Percentiles rank a stretch among this genome's conserved stretches.
Conservation (phyloP, 2,797 vertebrate species). For the Dipus sagitta region DNA sequence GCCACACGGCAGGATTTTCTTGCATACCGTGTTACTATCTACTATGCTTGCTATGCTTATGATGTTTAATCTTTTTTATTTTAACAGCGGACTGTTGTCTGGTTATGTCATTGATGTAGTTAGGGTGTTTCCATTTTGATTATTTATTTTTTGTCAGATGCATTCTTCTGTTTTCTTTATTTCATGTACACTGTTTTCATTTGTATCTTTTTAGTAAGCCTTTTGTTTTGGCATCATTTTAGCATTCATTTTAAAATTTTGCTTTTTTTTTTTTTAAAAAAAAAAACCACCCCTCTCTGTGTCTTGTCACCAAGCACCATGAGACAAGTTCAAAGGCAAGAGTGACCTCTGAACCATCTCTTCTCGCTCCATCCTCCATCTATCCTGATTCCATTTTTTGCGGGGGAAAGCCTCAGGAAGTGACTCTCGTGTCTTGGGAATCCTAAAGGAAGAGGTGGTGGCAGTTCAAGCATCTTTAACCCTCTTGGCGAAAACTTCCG, state of each 20-base stretch:
- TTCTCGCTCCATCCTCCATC: conserved; percentile 75
- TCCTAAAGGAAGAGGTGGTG: conserved; percentile 78
- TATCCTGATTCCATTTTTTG: conserved; percentile 75
- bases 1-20: background rate
- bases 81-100: conserved; percentile 69
- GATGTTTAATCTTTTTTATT: conserved; percentile 72
- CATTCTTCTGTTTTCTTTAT: conserved; percentile 54
- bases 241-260: conserved; percentile 20
- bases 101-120: conserved; percentile 70
- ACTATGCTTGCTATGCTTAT: conserved; percentile 41
- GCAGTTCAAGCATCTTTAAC: conserved; percentile 68
- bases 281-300: conserved; percentile 39
- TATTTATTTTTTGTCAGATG: conserved; percentile 32
- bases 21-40: background rate
- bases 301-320: conserved; percentile 75
- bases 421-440: conserved; percentile 75
- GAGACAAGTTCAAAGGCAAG: conserved; percentile 75
- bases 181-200: conserved; percentile 50
- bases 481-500: conserved; percentile 69
- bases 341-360: conserved; percentile 72
- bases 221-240: conserved; percentile 67
- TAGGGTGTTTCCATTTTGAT: conserved; percentile 69
- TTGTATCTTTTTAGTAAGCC: conserved; percentile 56
- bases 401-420: conserved; percentile 75
- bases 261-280: background rate